Percentiles rank a stretch among this genome's conserved stretches.
Conservation (phyloP, 2,113 vertebrate species). For the Zapus hudsonius region DNA sequence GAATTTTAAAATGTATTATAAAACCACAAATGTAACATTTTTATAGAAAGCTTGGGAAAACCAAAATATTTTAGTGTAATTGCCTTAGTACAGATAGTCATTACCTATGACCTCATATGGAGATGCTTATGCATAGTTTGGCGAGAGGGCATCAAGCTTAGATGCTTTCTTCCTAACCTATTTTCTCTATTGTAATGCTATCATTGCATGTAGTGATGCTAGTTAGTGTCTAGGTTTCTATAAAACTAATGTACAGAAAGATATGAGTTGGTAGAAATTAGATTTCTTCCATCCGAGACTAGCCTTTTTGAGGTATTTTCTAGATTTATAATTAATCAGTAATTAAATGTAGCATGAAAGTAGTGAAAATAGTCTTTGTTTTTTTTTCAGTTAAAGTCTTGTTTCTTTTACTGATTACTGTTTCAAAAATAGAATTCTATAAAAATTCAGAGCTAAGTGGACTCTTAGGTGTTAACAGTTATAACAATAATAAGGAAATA, state of each 20-base stretch:
- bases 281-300: neutral
- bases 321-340: conserved; percentile 33
- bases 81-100: neutral
- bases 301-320: neutral
- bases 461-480: neutral
- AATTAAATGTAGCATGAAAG: conserved; percentile 13
- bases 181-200: conserved; percentile 13
- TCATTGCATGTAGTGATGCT: neutral
- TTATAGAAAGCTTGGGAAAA: neutral
- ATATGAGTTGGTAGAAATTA: neutral
- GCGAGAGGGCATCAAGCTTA: neutral
- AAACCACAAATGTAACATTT: neutral
- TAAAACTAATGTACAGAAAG: conserved; percentile 13
- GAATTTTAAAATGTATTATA: conserved; percentile 22
- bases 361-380: conserved; percentile 9
- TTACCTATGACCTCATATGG: neutral
- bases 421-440: conserved; percentile 9
- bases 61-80: neutral
- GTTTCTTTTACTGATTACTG: neutral
- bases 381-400: conserved; percentile 11
- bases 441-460: conserved; percentile 40
- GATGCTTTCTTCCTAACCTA: neutral
- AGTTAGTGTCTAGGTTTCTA: neutral
- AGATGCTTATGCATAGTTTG: neutral
- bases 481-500: neutral